Base-by-base conservation (phyloP, 2,797 vertebrate species). In the Hippoglossus hippoglossus region DNA sequence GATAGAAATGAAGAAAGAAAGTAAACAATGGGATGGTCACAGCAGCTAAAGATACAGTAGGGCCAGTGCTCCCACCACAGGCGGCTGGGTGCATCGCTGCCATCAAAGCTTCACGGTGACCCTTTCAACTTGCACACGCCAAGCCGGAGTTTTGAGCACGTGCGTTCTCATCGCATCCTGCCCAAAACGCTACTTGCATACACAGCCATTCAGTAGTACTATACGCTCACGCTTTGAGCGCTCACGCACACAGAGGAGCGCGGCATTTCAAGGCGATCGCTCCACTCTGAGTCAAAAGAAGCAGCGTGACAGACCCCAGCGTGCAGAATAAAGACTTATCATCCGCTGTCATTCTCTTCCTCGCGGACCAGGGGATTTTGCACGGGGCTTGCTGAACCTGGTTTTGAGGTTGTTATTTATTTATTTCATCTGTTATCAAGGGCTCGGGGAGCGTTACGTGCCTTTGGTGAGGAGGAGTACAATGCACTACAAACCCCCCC, bases 241-340 rank as follows among this genome's bases (percentile, higher is more conserved):
- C 31, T 19, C 36, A 44, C 60, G 13, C 72, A 70, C 60, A 61
- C 69, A 74, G 44, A 77, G 61, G 71, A 55, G 77, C 36, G 34
- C 19, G 74, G 80, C 79, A 52, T 91, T 89, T 89, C 77, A 85
- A 88, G 86, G 83, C 75, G 31, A 70, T 72, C 22, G 47, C 75
- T 81, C 74, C 80, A 78, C 79, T 80, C 73, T 71, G 88, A 87
- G 69, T 81, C 63, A 60, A 57, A 46, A 78, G 83, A 82, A 73
- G 57, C 81, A 68, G 80, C 64, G 70, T 86, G 83, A 89, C 87
- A 89, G 83, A 90, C 81, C 81, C 81, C 69, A 59, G 84, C 50
- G 55, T 75, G 82, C 73, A 84, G 80, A 88, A 89, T 87, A 85
- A 80, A 89, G 87, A 88, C 84, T 87, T 84, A 82, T 91, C 80